Base-by-base conservation (phyloP, 2,797 vertebrate species). In the Cyprinodon diabolis region DNA sequence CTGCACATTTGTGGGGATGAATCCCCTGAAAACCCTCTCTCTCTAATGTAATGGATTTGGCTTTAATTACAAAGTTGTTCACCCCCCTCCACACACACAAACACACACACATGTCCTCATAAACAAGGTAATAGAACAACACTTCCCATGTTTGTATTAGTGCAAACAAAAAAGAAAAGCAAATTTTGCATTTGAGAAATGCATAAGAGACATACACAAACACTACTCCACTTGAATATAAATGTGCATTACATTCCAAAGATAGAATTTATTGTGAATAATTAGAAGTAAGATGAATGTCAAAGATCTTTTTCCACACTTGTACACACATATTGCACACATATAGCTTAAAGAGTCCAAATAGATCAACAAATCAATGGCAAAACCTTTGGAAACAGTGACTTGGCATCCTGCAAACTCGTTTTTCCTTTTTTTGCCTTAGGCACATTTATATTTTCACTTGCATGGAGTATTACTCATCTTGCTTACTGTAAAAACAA, bases 21-120 rank as follows among this genome's bases (percentile, higher is more conserved):
- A 83, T 86, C 82, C 81, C 68, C 68, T 60, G 51, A 43, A 83
- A 87, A 88, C 74, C 68, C 75, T 77, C 75, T 30, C 72, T 56
- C 84, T 83, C 75, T 82, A 86, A 83, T 81, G 81, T 80, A 87
- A 84, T 89, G 77, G 86, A 87, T 91, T 90, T 83, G 73, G 71
- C 79, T 91, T 86, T 93, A 92, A 93, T 94, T 91, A 89, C 78
- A 84, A 83, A 66, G 77, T 84, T 74, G 78, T 80, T 84, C 77
- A 60, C 76, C 83, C 51, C 65, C 3, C 7, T 60, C 73, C 60
- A 69, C 69, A 78, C 47, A 68, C 43, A 60, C 25, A 66, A 23
- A 47, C 25, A 51, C 48, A 45, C 40, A 58, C 25, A 37, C 35
- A n/a, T 43, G 63, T 45, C 57, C 35, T 57, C n/a, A 72, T 17